A percentile compares a stretch with the other conserved stretches of the same genome.
Evolutionary conservation across 2,113 vertebrate species (phyloP).

Genomic region (Mormoops blainvillei): DNA sequence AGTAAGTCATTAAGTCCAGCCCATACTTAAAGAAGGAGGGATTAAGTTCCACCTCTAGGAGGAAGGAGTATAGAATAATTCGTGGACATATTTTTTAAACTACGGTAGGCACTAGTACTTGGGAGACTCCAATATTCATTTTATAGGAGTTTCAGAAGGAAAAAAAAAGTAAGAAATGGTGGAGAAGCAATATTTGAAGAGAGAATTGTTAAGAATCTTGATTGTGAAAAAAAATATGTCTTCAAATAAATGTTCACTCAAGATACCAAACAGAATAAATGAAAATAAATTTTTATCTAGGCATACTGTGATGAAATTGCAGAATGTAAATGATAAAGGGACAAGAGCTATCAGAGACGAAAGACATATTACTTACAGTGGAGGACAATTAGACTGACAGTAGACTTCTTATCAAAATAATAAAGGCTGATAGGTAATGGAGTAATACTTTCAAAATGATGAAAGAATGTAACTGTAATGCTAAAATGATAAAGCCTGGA

Average conservation of each 20-base stretch:
- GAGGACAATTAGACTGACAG: background rate
- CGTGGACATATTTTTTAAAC: background rate
- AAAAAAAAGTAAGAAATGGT: background rate
- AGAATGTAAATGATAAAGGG: background rate
- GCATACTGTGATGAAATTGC: background rate
- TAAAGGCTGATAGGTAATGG: background rate
- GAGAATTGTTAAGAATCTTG: background rate
- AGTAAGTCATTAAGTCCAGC: background rate
- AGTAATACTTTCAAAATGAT: background rate
- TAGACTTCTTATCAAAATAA: conserved; percentile 7
- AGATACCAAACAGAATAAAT: background rate
- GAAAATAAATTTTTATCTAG: background rate
- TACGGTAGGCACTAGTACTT: background rate
- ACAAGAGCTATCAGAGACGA: background rate
- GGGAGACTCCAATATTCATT: background rate
- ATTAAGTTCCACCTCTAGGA: background rate
- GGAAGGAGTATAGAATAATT: background rate
- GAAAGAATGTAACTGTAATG: background rate
- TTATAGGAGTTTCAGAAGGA: background rate
- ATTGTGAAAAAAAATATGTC: background rate
- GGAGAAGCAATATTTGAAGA: background rate
- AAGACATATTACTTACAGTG: background rate
- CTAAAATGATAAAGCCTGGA: background rate
- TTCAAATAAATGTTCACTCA: background rate
- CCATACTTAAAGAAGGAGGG: background rate